Conservation (phyloP, 1,140 invertebrate species). For the Chelonus insularis region DNA sequence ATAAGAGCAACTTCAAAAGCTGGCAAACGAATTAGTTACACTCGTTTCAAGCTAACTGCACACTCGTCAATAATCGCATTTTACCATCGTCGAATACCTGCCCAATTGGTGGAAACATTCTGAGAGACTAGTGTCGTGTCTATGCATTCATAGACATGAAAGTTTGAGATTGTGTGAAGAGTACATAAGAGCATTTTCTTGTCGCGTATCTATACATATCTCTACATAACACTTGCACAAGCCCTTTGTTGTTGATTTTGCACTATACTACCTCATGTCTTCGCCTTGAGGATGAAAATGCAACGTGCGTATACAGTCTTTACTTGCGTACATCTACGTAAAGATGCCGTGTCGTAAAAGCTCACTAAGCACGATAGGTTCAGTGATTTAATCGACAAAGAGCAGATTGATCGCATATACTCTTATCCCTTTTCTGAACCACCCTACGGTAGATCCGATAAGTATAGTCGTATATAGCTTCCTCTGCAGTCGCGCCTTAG, state of each 20-base stretch:
- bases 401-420: slow-evolving; percentile 18
- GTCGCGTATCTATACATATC: neutral
- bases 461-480: slow-evolving; percentile 14
- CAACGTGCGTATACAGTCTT: neutral
- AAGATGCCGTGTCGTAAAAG: neutral
- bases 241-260: slow-evolving; percentile 10
- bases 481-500: slow-evolving; percentile 1
- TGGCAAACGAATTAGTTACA: neutral
- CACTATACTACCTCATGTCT: neutral
- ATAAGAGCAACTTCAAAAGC: no score
- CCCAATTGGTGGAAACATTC: neutral
- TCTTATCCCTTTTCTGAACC: slow-evolving; percentile 1
- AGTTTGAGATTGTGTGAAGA: neutral
- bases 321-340: neutral
- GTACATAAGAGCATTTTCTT: slow-evolving; percentile 16
- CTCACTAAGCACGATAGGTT: slow-evolving; percentile 12
- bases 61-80: neutral
- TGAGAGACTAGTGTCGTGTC: neutral
- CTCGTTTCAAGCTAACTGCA: neutral
- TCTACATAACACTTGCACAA: neutral
- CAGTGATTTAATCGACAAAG: slow-evolving; percentile 27
- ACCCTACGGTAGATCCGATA: slow-evolving; percentile 21
- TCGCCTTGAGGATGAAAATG: slow-evolving; percentile 9
- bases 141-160: slow-evolving; percentile 1
- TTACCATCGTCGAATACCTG: neutral